Percentiles rank a stretch among this genome's conserved stretches.
These are phyloP conservation scores for Eidolon helvum DNA, from an alignment of 2,113 vertebrate genomes.

Conservation along the genomic window DNA sequence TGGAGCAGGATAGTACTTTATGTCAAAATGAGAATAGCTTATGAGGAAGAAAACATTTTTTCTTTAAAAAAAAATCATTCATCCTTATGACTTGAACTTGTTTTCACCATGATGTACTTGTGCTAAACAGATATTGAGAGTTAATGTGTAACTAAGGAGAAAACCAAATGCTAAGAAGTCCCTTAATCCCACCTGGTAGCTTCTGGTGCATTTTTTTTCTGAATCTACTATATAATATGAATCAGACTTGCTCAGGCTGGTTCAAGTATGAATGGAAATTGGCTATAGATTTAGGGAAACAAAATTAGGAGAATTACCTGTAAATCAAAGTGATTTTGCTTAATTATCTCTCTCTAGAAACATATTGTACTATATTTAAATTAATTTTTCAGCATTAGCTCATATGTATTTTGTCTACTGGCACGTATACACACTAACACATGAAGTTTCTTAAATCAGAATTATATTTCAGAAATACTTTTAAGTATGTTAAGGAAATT, in stretches of 20 bases:
- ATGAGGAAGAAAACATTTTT: background rate
- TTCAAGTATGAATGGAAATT: background rate
- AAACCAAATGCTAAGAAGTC: background rate
- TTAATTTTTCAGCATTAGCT: background rate
- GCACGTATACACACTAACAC: background rate
- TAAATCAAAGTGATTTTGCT: background rate
- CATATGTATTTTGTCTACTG: background rate
- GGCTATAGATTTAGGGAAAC: background rate
- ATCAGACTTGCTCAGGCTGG: background rate
- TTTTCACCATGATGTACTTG: background rate
- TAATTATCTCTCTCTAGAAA: conserved; percentile 21
- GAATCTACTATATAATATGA: background rate
- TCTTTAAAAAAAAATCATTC: background rate
- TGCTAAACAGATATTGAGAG: background rate
- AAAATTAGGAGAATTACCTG: background rate
- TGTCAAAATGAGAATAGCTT: background rate
- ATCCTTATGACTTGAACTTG: background rate
- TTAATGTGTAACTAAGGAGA: background rate
- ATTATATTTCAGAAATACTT: background rate
- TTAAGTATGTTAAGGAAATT: background rate
- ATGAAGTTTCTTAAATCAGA: background rate
- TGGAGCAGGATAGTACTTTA: background rate
- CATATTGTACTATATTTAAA: background rate
- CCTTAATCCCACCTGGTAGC: background rate
- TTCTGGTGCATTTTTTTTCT: background rate